Conservation (phyloP, 2,888 invertebrate genomes). For the Acanthosoma haemorrhoidale region DNA sequence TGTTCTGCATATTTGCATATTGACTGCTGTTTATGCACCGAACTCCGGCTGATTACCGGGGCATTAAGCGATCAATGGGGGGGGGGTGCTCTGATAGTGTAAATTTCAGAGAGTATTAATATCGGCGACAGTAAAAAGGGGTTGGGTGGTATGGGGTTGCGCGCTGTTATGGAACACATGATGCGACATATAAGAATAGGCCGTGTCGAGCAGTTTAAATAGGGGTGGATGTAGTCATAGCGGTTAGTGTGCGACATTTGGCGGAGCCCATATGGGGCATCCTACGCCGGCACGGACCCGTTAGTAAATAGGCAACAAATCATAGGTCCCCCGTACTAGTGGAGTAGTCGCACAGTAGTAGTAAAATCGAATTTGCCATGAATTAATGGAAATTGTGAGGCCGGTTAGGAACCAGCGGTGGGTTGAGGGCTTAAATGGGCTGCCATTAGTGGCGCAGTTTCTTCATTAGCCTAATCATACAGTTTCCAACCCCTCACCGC, state of each 20-base stretch:
- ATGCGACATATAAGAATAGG: slow-evolving; percentile 23
- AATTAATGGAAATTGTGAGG: neutral
- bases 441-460: slow-evolving; percentile 7
- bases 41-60: slow-evolving; percentile 2
- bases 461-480: slow-evolving; percentile 23
- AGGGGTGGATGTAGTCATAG: slow-evolving; percentile 18
- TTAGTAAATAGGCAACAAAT: slow-evolving; percentile 19
- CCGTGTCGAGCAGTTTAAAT: neutral
- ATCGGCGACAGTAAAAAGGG: slow-evolving; percentile 11
- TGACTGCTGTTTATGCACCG: neutral
- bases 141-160: neutral
- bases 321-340: neutral
- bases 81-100: neutral
- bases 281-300: neutral
- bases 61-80: neutral
- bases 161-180: neutral
- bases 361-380: slow-evolving; percentile 20
- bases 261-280: slow-evolving; percentile 3
- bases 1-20: neutral
- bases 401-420: neutral
- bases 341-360: neutral
- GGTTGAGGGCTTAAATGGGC: slow-evolving; percentile 9
- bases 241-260: slow-evolving; percentile 17
- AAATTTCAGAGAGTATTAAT: slow-evolving; percentile 16
- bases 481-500: too few relatives aligned